phyloP scores from a whole-genome alignment of 2,113 vertebrate species.

The Castor canadensis region DNA sequence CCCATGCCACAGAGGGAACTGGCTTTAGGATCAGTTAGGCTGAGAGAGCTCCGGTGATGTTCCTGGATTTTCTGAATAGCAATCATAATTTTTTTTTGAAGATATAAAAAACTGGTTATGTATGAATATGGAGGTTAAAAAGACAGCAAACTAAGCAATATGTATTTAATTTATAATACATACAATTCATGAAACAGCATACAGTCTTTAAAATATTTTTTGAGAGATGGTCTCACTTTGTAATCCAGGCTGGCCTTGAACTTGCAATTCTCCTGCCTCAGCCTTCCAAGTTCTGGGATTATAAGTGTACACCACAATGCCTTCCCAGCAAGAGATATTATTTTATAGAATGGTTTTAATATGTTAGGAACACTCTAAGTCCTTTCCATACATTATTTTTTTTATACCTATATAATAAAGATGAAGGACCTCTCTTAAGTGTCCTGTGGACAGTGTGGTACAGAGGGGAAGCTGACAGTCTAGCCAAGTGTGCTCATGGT shows the following conservation, averaged over 20 bases:
- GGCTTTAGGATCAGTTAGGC: background rate
- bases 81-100: background rate
- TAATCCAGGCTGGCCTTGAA: background rate
- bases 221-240: background rate
- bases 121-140: background rate
- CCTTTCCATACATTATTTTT: background rate
- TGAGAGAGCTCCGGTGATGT: background rate
- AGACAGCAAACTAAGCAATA: background rate
- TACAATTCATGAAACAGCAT: background rate
- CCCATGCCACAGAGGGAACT: background rate
- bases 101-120: background rate
- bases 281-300: background rate
- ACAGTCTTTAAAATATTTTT: background rate
- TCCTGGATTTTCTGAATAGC: background rate
- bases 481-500: background rate
- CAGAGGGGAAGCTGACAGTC: background rate
- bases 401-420: background rate
- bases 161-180: background rate
- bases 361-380: background rate
- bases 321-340: background rate
- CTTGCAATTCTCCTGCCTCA: background rate
- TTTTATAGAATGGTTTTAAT: background rate
- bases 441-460: fast-evolving
- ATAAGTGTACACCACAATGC: background rate
- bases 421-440: background rate